Base-by-base conservation (phyloP, 1,140 invertebrate species). In the Drosophila melanica region DNA sequence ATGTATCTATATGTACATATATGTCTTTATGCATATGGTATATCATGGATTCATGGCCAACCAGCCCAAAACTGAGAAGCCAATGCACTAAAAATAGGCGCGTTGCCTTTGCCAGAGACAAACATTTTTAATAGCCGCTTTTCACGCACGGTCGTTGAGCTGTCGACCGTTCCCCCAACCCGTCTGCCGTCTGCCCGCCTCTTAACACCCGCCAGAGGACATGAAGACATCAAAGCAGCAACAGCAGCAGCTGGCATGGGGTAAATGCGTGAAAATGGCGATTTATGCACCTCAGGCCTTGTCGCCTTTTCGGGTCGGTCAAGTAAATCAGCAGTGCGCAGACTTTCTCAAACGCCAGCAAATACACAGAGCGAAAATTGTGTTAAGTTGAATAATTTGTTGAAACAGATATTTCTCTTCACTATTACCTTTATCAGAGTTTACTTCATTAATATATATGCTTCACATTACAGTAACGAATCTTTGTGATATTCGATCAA, bases 51-150 rank as follows among this genome's bases (percentile, higher is more conserved):
- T 86, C 79, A 86, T 86, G 82, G 82, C 75, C 82, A 86, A 74
- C 18, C 58, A 30, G 48, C 53, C 74, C 55, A 53, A 77, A 77
- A 73, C 51, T 67, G 77, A 35, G 72, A 72, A 66, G 84, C 64
- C 84, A 89, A 86, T 87, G 79, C 72, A 87, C 82, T 89, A 70
- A 76, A 86, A 86, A 86, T 87, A 79, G 75, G 79, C 72, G 53
- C 82, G 79, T 82, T 81, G 81, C 82, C 79, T 79, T 86, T 67
- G 47, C 45, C 35, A 59, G 57, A 68, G 65, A 74, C 65, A 75
- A 73, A 76, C 70, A 86, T 87, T 87, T 85, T 81, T 86, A 86
- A 87, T 79, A 81, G 82, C 48, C 67, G 59, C 72, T 79, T 81
- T 86, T 81, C 81, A 86, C 75, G 82, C 82, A 86, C 67, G 53